phyloP scores from a whole-genome alignment of 2,888 invertebrate genomes.

The Lottia scabra region DNA sequence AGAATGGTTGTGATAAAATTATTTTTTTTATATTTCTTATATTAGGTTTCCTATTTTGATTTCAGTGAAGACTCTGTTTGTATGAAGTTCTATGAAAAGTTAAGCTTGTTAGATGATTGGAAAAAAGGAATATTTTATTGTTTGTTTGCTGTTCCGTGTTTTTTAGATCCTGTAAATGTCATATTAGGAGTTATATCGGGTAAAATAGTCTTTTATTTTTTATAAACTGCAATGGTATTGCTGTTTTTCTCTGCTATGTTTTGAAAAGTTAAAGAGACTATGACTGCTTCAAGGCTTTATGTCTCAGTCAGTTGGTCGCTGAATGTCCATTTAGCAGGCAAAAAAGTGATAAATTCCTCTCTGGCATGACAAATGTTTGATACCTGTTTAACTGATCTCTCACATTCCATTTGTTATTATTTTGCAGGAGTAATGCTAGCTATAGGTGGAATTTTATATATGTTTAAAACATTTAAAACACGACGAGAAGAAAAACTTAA shows the following conservation, averaged over 20 bases:
- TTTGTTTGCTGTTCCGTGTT: slow-evolving; percentile 51
- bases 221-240: no score
- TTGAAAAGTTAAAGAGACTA: no score
- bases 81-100: slow-evolving; percentile 43
- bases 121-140: slow-evolving; percentile 54
- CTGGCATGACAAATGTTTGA: no score
- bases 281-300: no score
- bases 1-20: no score
- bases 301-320: no score
- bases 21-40: neutral
- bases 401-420: no score
- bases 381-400: no score
- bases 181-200: slow-evolving; percentile 53
- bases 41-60: neutral
- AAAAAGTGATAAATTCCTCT: no score
- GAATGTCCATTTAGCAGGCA: no score
- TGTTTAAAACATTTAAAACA: slow-evolving; percentile 49
- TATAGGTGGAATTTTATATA: slow-evolving; percentile 49
- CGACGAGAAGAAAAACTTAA: slow-evolving; percentile 31
- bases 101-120: slow-evolving; percentile 58
- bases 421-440: slow-evolving; percentile 52
- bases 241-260: no score
- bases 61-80: slow-evolving; percentile 42
- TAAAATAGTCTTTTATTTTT: slow-evolving; percentile 28
- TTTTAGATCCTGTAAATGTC: slow-evolving; percentile 47